Evolutionary conservation across 1,140 invertebrate genomes (phyloP).

Genomic region (Rhagoletis pomonella): DNA sequence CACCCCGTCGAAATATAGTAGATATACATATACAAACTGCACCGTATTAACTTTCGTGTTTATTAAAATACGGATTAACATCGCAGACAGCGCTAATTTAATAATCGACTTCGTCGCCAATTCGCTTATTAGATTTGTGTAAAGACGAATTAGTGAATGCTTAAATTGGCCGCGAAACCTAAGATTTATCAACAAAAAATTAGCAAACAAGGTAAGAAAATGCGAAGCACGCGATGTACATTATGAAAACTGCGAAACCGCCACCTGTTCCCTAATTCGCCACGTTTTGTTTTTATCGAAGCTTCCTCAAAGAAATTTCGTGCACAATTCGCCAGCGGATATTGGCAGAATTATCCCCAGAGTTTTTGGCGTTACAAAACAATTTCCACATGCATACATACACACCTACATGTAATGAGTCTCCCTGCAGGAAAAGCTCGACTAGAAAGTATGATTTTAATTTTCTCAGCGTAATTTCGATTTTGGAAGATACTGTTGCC

Average conservation of each 20-base stretch:
- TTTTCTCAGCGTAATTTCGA: no score
- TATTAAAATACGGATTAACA: constrained; percentile 37
- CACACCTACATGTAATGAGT: no score
- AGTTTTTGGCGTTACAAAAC: background rate
- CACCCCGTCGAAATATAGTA: background rate
- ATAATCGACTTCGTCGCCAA: constrained; percentile 24
- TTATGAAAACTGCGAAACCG: background rate
- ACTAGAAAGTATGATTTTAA: no score
- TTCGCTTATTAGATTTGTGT: constrained; percentile 32
- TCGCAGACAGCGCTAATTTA: constrained; percentile 35
- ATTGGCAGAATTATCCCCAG: background rate
- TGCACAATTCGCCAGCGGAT: constrained; percentile 11
- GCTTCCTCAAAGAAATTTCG: background rate
- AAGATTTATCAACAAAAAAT: background rate
- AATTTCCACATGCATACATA: background rate
- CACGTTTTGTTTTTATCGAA: background rate
- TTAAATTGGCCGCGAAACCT: background rate
- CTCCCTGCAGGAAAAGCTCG: background rate
- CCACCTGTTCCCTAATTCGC: background rate
- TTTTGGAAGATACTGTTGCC: no score
- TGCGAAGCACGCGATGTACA: background rate
- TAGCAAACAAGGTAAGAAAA: background rate
- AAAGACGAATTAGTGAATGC: constrained; percentile 25
- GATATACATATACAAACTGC: background rate
- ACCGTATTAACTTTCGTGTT: constrained; percentile 1